Conservation (phyloP, 2,113 vertebrate species). For the Opisthocomus hoazin region DNA sequence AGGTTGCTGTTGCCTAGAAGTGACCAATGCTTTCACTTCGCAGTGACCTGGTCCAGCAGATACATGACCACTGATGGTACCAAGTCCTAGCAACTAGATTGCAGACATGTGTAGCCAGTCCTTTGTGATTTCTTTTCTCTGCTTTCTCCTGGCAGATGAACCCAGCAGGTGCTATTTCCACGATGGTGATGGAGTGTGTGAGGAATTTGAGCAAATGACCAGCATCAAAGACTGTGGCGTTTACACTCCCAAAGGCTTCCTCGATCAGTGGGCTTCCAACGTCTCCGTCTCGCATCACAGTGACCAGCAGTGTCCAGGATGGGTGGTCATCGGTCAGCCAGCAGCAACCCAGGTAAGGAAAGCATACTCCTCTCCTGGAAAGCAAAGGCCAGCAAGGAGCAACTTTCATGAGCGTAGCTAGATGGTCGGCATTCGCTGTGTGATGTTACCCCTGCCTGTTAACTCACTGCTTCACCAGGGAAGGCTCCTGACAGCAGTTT, state of each 20-base stretch:
- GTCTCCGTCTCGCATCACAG: constrained; percentile 89
- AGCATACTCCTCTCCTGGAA: not conserved
- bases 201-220: constrained; percentile 94
- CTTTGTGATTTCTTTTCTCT: not conserved
- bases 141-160: constrained; percentile 75
- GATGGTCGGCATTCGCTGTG: rapidly evolving
- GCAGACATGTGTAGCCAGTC: not conserved
- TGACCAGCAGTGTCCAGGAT: constrained; percentile 89
- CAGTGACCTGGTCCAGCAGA: not conserved
- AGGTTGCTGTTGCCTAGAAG: not conserved
- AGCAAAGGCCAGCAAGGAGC: not conserved
- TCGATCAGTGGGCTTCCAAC: constrained; percentile 93
- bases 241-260: constrained; percentile 92
- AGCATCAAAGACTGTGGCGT: constrained; percentile 95
- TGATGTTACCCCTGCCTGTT: not conserved
- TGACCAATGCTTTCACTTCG: not conserved
- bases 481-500: not conserved
- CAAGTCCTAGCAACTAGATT: not conserved
- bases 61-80: not conserved
- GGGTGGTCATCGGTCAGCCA: constrained; percentile 91
- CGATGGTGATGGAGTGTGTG: constrained; percentile 93
- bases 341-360: constrained; percentile 88
- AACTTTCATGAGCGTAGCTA: not conserved
- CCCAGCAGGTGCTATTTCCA: constrained; percentile 97
- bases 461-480: not conserved